Evolutionary conservation across 1,140 invertebrate genomes (phyloP).

Genomic region (Eriosoma lanigerum): DNA sequence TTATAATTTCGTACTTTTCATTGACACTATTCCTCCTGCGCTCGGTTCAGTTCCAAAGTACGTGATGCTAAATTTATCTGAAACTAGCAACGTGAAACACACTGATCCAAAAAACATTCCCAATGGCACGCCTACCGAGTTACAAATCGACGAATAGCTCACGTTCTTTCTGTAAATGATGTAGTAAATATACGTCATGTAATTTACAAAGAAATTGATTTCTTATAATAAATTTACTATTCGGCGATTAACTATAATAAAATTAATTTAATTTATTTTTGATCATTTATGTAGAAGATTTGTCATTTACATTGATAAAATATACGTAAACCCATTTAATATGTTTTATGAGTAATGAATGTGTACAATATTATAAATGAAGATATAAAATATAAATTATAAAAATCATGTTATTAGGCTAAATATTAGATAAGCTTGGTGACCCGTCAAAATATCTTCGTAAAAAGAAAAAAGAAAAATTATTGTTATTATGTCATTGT

Average conservation of each 20-base stretch:
- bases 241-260: neutral
- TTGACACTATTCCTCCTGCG: slow-evolving; percentile 74
- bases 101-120: slow-evolving; percentile 98
- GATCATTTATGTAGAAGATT: neutral
- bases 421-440: too few species aligned
- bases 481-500: too few species aligned
- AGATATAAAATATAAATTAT: too few species aligned
- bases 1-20: slow-evolving; percentile 67
- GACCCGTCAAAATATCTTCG: too few species aligned
- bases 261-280: neutral
- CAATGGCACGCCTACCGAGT: slow-evolving; percentile 95
- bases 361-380: too few species aligned
- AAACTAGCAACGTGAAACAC: slow-evolving; percentile 93
- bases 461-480: too few species aligned
- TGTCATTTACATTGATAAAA: too few species aligned
- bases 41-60: slow-evolving; percentile 77
- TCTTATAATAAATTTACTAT: neutral
- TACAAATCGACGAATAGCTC: slow-evolving; percentile 97
- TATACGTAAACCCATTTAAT: neutral
- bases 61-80: slow-evolving; percentile 90
- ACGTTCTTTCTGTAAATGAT: slow-evolving; percentile 71
- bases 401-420: too few species aligned
- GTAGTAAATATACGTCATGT: neutral
- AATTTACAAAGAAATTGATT: neutral
- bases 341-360: neutral